Evolutionary conservation across 2,888 invertebrate species (phyloP).

Genomic region (Himalopsyche anomala): DNA sequence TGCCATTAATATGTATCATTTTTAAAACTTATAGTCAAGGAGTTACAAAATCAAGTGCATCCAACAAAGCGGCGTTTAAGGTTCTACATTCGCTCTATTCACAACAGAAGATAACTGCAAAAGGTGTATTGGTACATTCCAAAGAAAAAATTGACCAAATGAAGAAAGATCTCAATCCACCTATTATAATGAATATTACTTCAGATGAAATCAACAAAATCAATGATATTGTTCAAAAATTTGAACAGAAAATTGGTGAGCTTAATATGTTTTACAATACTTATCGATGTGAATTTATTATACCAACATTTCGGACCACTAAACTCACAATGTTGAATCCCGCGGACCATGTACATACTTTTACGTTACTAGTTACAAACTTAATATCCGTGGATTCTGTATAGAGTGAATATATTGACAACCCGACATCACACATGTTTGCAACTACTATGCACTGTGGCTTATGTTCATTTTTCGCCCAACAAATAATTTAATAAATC

Average conservation of each 20-base stretch:
- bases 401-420: no score
- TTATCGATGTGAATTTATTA: no score
- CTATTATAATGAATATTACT: constrained; percentile 70
- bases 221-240: constrained; percentile 72
- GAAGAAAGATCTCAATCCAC: constrained; percentile 69
- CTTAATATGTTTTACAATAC: constrained; percentile 61
- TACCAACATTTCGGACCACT: no score
- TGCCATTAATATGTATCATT: background rate
- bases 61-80: constrained; percentile 75
- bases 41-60: constrained; percentile 76
- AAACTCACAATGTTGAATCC: no score
- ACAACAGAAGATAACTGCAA: constrained; percentile 73
- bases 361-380: no score
- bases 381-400: no score
- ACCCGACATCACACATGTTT: no score
- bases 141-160: constrained; percentile 70
- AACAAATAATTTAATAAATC: no score
- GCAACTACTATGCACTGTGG: no score
- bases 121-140: constrained; percentile 76
- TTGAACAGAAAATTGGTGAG: constrained; percentile 74
- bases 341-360: no score
- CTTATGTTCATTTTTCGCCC: no score
- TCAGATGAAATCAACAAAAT: constrained; percentile 71
- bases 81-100: constrained; percentile 77
- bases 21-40: constrained; percentile 69